Conservation (phyloP, 2,888 invertebrate genomes). For the Tipula lateralis region DNA sequence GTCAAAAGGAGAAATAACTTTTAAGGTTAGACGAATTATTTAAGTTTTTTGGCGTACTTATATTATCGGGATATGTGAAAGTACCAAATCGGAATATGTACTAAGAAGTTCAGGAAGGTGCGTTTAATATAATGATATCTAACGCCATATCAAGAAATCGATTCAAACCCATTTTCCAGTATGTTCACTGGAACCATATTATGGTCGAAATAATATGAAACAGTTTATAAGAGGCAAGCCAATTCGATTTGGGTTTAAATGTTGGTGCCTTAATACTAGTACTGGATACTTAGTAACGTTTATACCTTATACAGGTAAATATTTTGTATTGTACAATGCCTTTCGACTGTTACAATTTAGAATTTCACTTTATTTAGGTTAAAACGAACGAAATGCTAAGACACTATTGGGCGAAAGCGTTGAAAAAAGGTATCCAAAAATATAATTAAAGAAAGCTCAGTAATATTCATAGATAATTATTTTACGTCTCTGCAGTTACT, state of each 20-base stretch:
- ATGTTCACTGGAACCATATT: constrained; percentile 36
- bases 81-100: background rate
- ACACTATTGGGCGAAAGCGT: background rate
- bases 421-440: background rate
- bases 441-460: background rate
- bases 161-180: background rate
- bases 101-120: background rate
- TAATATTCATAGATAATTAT: background rate
- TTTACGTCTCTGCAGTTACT: too few relatives aligned
- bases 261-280: background rate
- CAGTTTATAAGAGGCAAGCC: too few relatives aligned
- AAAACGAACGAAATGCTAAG: background rate
- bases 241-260: background rate
- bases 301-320: background rate
- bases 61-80: background rate
- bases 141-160: background rate
- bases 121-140: background rate
- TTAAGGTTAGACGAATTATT: too few relatives aligned
- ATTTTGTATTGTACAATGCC: background rate
- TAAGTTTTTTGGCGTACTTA: background rate
- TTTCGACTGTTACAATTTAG: too few relatives aligned
- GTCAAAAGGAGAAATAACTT: too few relatives aligned
- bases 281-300: background rate
- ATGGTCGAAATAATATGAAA: constrained; percentile 37
- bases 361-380: background rate